Percentiles rank a stretch among this genome's conserved stretches.
phyloP scores from a whole-genome alignment of 1,140 invertebrate genomes.

The Drosophila watanabei region DNA sequence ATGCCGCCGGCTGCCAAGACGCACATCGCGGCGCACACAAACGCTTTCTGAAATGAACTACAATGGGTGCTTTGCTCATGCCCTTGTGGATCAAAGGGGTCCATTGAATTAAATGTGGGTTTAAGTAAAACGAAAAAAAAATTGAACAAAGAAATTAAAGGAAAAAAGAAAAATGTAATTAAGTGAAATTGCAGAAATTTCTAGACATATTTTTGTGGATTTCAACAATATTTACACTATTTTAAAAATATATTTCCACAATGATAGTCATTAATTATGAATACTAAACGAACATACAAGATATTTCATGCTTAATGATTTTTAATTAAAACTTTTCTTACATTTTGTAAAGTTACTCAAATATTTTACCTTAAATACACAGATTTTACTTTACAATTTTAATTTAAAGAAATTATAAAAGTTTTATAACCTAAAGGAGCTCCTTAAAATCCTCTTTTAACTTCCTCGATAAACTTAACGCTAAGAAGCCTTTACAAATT shows the following conservation, averaged over 20 bases:
- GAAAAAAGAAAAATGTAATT: no score
- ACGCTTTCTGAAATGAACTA: constrained; percentile 6
- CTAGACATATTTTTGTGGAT: no score
- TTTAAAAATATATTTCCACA: neutral
- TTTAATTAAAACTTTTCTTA: neutral
- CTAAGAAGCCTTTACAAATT: no score
- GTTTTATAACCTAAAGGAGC: no score
- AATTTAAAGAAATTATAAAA: no score
- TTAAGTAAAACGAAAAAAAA: neutral
- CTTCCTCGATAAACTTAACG: no score
- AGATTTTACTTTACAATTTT: no score
- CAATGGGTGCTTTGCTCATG: constrained; percentile 17
- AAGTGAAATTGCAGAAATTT: no score
- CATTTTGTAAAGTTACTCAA: neutral
- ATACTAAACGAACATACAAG: no score
- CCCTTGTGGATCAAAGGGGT: constrained; percentile 6
- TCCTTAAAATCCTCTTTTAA: no score
- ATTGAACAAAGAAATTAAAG: no score
- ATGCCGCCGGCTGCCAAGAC: constrained; percentile 46
- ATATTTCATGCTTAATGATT: no score
- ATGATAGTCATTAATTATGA: neutral
- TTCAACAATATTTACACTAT: neutral
- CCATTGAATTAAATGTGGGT: neutral
- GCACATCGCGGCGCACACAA: constrained; percentile 30
- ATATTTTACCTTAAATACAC: neutral